phyloP scores from a whole-genome alignment of 1,140 invertebrate species.

The Drosophila busckii region DNA sequence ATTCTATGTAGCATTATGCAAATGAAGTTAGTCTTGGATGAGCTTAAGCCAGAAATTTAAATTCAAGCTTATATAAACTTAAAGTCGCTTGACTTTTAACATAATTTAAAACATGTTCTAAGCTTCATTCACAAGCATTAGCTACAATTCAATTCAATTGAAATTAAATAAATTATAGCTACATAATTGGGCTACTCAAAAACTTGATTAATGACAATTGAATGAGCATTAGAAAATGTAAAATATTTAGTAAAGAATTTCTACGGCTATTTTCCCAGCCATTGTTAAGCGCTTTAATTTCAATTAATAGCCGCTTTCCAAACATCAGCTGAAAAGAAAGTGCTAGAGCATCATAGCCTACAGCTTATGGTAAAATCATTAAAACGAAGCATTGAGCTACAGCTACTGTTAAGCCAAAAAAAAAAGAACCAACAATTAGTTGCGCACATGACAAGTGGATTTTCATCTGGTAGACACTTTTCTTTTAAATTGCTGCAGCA shows the following conservation, averaged over 20 bases:
- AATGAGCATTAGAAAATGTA: constrained; percentile 18
- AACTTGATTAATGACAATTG: constrained; percentile 34
- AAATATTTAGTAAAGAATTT: constrained; percentile 21
- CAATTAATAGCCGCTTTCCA: constrained; percentile 64
- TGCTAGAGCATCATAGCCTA: constrained; percentile 43
- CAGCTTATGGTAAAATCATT: constrained; percentile 43
- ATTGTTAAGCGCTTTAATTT: constrained; percentile 39
- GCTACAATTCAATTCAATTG: background rate
- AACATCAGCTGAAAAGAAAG: constrained; percentile 49
- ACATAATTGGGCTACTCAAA: constrained; percentile 18
- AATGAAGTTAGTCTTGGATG: too few species aligned
- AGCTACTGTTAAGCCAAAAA: constrained; percentile 21
- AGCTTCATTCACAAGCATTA: background rate
- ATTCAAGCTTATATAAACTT: too few species aligned
- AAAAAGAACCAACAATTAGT: constrained; percentile 35
- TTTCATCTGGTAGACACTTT: constrained; percentile 7
- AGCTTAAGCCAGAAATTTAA: too few species aligned
- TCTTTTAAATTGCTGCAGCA: constrained; percentile 17
- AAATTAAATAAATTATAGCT: background rate
- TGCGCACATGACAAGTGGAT: constrained; percentile 16
- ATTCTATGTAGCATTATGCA: too few species aligned
- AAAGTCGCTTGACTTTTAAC: constrained; percentile 22
- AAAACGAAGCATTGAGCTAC: constrained; percentile 37
- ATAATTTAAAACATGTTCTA: constrained; percentile 6
- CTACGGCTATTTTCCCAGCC: constrained; percentile 19